Evolutionary conservation across 2,888 invertebrate species (phyloP).

Genomic region (Rhogogaster chlorosoma): DNA sequence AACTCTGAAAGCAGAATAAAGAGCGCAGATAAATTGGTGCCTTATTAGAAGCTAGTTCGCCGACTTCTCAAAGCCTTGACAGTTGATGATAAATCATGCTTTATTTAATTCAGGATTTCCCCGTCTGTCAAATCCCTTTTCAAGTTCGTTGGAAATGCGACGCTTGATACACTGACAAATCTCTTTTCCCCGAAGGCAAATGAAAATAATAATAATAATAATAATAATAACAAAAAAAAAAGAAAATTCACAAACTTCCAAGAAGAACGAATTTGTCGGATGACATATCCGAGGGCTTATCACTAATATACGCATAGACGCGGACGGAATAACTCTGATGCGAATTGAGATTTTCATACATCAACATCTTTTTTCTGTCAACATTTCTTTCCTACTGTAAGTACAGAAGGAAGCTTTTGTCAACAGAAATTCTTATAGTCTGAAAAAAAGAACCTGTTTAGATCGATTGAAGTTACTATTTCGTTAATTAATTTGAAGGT

Average conservation of each 20-base stretch:
- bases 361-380: not conserved
- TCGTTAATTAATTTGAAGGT: not conserved
- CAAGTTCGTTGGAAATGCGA: slow-evolving; percentile 1
- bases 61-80: slow-evolving; percentile 15
- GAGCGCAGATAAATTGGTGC: not conserved
- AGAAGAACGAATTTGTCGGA: slow-evolving; percentile 5
- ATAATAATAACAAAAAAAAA: not conserved
- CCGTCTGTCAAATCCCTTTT: slow-evolving; percentile 34
- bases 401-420: not conserved
- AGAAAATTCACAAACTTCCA: not conserved
- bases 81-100: slow-evolving; percentile 36
- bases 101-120: slow-evolving; percentile 39
- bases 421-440: not conserved
- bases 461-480: not conserved
- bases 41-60: slow-evolving; percentile 41
- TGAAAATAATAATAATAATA: not conserved
- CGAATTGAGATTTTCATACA: not conserved
- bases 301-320: not conserved
- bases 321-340: not conserved
- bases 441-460: not conserved
- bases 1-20: not conserved
- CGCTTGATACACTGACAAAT: slow-evolving; percentile 35
- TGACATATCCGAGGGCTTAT: not conserved
- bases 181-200: not conserved
- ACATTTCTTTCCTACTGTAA: not conserved